Evolutionary conservation across 2,888 invertebrate genomes (phyloP), one percentile per base, ranked within the genome.

Genomic region (Dichetophora obliterata): DNA sequence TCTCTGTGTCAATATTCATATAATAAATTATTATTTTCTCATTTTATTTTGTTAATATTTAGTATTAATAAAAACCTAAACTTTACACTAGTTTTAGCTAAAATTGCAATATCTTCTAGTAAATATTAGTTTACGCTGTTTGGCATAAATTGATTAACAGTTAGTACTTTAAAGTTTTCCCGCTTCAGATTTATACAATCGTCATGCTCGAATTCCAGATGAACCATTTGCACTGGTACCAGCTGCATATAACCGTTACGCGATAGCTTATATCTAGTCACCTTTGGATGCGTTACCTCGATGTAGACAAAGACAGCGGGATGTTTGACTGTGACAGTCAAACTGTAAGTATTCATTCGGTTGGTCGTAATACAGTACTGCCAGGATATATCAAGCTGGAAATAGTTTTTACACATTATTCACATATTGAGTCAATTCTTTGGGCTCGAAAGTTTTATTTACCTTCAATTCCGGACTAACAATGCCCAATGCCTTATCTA

Each of bases 381-480:
- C 16, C 85, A 84, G 5, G 84, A 77, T 9, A 88, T 82, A 19
- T 86, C 85, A 31, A 84, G 79, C 89, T 89, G 54, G 1, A 79
- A 79, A 11, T n/a, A 63, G 31, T 16, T 0, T 43, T 9, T 16
- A 22, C 14, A 9, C 34, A n/a, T 52, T 24, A 31, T 11, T 54
- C 5, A 1, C 2, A 54, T 19, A 19, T 54, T 19, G 3, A 9
- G 1, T 19, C 14, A 9, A 9, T 14, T 16, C 16, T 22, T 27
- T 16, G n/a, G n/a, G n/a, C n/a, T 14, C 54, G 43, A 31, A 31
- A 4, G 31, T 24, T 22, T 59, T 14, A 79, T 80, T 37, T 85
- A 94, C 94, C 86, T 90, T 85, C 59, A 94, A 88, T n/a, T 88
- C 87, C 1, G 94, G 92, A 81, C 89, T 83, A 63, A 84, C 87